A percentile compares a stretch with the other conserved stretches of the same genome.
Evolutionary conservation across 2,888 invertebrate genomes (phyloP).

Genomic region (Portevinia maculata): DNA sequence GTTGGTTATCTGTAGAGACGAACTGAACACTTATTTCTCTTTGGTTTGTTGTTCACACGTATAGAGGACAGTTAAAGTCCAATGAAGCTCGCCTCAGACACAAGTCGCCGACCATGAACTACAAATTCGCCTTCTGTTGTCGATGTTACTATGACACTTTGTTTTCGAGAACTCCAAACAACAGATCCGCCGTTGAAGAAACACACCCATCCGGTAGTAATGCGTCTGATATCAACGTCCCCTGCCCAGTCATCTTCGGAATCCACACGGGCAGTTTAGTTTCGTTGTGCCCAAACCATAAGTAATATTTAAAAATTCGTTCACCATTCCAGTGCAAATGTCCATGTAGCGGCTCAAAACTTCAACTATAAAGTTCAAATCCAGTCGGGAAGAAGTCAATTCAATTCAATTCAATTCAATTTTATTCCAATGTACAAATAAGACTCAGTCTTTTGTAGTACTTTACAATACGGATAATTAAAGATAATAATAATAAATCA

Average conservation of each 20-base stretch:
- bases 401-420: too few species aligned
- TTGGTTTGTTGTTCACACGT: slow-evolving; percentile 34
- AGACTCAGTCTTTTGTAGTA: too few species aligned
- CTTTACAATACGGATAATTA: too few species aligned
- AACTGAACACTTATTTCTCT: too few species aligned
- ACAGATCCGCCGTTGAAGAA: too few species aligned
- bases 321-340: slow-evolving; percentile 61
- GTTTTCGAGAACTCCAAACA: slow-evolving; percentile 28
- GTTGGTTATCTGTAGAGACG: slow-evolving; percentile 14
- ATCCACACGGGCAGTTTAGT: slow-evolving; percentile 8
- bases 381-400: slow-evolving; percentile 51
- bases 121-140: slow-evolving; percentile 32
- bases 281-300: slow-evolving; percentile 20
- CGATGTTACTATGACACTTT: slow-evolving; percentile 25
- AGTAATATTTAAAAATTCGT: slow-evolving; percentile 55
- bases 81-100: slow-evolving; percentile 5
- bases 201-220: slow-evolving; percentile 27
- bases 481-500: too few species aligned
- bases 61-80: slow-evolving; percentile 16
- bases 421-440: too few species aligned
- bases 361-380: slow-evolving; percentile 48
- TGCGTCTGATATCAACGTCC: too few species aligned
- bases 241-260: slow-evolving; percentile 43
- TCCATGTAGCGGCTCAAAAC: slow-evolving; percentile 49
- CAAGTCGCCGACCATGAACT: slow-evolving; percentile 16